Evolutionary conservation across 2,888 invertebrate genomes (phyloP), one percentile per base, ranked within the genome.

Genomic region (Eristalinus sepulchralis): DNA sequence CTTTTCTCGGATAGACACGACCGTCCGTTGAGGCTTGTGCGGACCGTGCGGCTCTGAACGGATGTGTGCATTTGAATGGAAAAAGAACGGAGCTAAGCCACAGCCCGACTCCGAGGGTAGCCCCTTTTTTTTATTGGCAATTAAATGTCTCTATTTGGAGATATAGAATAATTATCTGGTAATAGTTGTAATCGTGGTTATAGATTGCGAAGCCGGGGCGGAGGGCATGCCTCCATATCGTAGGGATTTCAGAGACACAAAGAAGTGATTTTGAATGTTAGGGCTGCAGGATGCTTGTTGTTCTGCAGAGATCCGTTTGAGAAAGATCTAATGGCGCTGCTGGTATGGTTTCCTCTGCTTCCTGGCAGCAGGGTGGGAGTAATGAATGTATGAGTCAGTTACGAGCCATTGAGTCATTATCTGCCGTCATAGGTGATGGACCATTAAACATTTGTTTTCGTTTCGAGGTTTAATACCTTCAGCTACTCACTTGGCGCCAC

Each of bases 121-220:
- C 60, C 77, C 53, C 17, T 17, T 47, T 72, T n/a, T 63, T 78
- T 82, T 82, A 85, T 77, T 78, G 82, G 33, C 85, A 85, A 82
- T 85, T 85, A 82, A 85, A 68, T 39, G 72, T 62, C 59, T 82
- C 85, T 85, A 70, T 85, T 82, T 55, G 68, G 70, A 73, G 85
- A 85, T 78, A 78, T 73, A 77, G 85, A 85, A 85, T 82, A 78
- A 85, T 82, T 85, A 67, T 85, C 85, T 85, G 82, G 78, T 85
- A 82, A 85, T 85, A 70, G 82, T 78, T 85, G 77, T 82, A 72
- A 72, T 77, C 62, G 81, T 62, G 60, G 80, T 71, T 80, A 60
- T 72, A 75, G 81, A 76, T 81, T 84, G 57, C 11, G 57, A 57
- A 22, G 22, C 8, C 13, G 13, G 57, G 24, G 17, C 47, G 17